phyloP scores from a whole-genome alignment of 2,113 vertebrate species.

The Xiphophorus hellerii region DNA sequence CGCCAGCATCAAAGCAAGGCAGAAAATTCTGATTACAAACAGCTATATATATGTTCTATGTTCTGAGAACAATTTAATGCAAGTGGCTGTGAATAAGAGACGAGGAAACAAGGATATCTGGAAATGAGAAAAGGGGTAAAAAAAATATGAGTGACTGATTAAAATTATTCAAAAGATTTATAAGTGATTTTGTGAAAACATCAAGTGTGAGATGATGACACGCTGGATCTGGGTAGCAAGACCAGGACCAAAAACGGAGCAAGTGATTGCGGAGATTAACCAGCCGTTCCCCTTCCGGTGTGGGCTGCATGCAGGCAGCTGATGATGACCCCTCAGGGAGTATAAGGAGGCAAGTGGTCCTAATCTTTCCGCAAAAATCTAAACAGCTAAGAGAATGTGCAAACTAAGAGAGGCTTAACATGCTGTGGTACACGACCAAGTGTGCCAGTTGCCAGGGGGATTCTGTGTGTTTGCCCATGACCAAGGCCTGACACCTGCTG shows the following conservation, averaged over 20 bases:
- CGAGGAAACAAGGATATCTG: not conserved
- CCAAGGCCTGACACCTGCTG: slow-evolving; percentile 56
- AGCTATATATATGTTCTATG: slow-evolving; percentile 36
- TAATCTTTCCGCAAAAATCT: slow-evolving; percentile 40
- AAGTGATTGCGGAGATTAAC: slow-evolving; percentile 35
- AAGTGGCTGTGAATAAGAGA: slow-evolving; percentile 1
- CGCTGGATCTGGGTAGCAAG: slow-evolving; percentile 14
- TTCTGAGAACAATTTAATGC: slow-evolving; percentile 21
- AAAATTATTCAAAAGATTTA: not conserved
- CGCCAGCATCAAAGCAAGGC: slow-evolving; percentile 26
- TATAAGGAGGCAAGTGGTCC: slow-evolving; percentile 17
- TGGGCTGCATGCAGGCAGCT: slow-evolving; percentile 10
- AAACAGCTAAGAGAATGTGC: slow-evolving; percentile 61
- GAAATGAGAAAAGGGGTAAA: not conserved
- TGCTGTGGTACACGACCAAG: slow-evolving; percentile 61
- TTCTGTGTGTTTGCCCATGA: slow-evolving; percentile 42
- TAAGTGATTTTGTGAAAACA: not conserved
- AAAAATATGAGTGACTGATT: not conserved
- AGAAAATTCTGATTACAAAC: slow-evolving; percentile 45
- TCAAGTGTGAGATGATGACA: not conserved
- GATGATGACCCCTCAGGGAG: not conserved
- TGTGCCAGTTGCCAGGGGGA: slow-evolving; percentile 49
- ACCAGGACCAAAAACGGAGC: slow-evolving; percentile 54
- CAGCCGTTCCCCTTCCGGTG: slow-evolving; percentile 23
- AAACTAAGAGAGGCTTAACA: slow-evolving; percentile 46